A percentile compares a stretch with the other conserved stretches of the same genome.
phyloP scores from a whole-genome alignment of 2,888 invertebrate genomes.

The Capitulum mitella region DNA sequence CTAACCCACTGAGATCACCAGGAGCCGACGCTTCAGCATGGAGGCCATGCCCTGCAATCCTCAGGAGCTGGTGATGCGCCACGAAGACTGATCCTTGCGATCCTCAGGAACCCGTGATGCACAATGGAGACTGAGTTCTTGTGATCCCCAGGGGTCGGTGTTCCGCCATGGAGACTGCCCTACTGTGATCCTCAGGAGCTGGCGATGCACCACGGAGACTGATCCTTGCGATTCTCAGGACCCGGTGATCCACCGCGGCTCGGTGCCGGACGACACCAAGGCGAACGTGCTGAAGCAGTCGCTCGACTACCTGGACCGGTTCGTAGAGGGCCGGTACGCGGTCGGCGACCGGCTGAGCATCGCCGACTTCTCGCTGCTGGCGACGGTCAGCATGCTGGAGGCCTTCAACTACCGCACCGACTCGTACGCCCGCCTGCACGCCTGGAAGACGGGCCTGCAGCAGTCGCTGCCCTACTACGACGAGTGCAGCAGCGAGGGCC shows the following conservation, averaged over 20 bases:
- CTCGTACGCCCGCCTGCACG: constrained; percentile 35
- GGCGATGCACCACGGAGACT: no score
- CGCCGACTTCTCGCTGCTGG: constrained; percentile 42
- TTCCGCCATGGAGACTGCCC: no score
- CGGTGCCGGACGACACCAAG: constrained; percentile 38
- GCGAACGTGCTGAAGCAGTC: constrained; percentile 40
- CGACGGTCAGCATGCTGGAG: constrained; percentile 41
- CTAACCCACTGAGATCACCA: no score
- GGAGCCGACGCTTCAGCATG: no score
- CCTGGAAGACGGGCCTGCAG: constrained; percentile 32
- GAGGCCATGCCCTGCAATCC: no score
- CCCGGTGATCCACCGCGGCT: constrained; percentile 36
- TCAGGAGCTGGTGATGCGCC: no score
- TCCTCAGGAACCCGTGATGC: no score
- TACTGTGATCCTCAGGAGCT: no score
- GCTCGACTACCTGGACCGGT: constrained; percentile 39
- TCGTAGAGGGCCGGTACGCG: constrained; percentile 36
- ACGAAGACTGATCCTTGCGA: no score
- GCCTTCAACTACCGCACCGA: constrained; percentile 39
- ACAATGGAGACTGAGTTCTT: no score
- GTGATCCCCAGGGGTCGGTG: no score
- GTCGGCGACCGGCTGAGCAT: constrained; percentile 41
- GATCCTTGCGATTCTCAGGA: no score
- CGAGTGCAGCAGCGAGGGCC: constrained; percentile 38
- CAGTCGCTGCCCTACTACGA: constrained; percentile 39